Evolutionary conservation across 1,140 invertebrate genomes (phyloP).

Genomic region (Drosophila bipectinata): DNA sequence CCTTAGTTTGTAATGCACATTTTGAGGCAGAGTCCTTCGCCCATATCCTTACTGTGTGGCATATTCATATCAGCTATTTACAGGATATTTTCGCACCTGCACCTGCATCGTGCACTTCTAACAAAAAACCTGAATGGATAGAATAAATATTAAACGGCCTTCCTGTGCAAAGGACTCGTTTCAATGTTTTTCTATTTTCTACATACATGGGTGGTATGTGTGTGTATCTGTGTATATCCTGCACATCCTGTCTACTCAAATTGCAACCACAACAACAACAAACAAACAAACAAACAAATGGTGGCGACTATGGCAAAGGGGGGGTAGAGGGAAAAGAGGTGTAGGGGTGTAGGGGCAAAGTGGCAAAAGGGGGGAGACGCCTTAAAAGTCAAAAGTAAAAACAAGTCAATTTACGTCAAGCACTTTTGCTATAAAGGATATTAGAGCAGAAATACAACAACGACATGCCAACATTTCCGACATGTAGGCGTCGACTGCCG

Average conservation of each 20-base stretch:
- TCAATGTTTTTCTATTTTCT: too few relatives aligned
- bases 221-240: conserved; percentile 24
- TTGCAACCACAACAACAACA: conserved; percentile 80
- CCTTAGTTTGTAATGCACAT: neutral
- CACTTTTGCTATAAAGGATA: conserved; percentile 83
- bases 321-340: too few relatives aligned
- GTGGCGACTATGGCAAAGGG: neutral
- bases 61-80: conserved; percentile 27
- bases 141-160: conserved; percentile 80
- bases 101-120: conserved; percentile 4
- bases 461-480: conserved; percentile 82
- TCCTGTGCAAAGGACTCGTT: conserved; percentile 34
- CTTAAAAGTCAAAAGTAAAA: conserved; percentile 83
- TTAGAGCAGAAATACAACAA: conserved; percentile 83
- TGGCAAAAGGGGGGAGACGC: conserved; percentile 4
- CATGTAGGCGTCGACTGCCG: conserved; percentile 79
- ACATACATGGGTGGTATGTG: conserved; percentile 12
- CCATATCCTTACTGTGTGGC: conserved; percentile 8
- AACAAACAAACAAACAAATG: conserved; percentile 50
- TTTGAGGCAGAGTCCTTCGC: neutral
- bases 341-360: too few relatives aligned
- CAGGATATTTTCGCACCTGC: conserved; percentile 51
- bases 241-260: conserved; percentile 67
- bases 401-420: conserved; percentile 83
- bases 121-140: conserved; percentile 51